phyloP scores from a whole-genome alignment of 1,140 invertebrate species.

The Neoseiulus cucumeris region DNA sequence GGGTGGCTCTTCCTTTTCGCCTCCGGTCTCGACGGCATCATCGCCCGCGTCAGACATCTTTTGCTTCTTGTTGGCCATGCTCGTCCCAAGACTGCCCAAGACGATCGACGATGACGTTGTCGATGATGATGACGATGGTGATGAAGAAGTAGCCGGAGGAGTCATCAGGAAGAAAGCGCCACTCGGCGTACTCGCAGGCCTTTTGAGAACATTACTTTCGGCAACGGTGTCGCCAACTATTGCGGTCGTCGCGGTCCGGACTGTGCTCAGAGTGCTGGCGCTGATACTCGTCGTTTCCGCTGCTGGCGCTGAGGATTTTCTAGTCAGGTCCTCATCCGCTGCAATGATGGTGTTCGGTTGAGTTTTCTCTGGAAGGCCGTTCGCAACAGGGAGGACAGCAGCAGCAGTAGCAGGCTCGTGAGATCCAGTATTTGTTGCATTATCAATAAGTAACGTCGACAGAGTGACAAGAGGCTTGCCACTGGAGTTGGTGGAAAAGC shows the following conservation, averaged over 20 bases:
- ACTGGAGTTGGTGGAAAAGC: neutral
- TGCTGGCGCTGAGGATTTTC: neutral
- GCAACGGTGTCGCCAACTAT: too few relatives aligned
- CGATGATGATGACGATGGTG: too few relatives aligned
- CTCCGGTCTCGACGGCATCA: neutral
- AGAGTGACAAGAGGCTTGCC: neutral
- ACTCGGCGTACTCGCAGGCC: conserved; percentile 5
- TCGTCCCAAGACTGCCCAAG: too few relatives aligned
- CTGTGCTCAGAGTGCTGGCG: neutral
- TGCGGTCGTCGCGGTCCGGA: too few relatives aligned
- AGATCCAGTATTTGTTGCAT: neutral
- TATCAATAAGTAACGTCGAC: neutral
- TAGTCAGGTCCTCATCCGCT: too few relatives aligned
- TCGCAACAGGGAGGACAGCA: too few relatives aligned
- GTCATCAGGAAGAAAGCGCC: neutral
- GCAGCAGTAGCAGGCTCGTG: too few relatives aligned
- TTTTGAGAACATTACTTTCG: neutral
- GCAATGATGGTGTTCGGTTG: too few relatives aligned
- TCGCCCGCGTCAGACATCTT: neutral
- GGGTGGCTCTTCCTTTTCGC: too few relatives aligned
- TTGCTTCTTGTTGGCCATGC: neutral
- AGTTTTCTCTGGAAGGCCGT: too few relatives aligned
- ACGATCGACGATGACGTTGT: too few relatives aligned
- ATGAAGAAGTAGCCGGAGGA: too few relatives aligned
- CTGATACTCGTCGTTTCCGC: neutral